Evolutionary conservation across 2,797 vertebrate genomes (phyloP).

Genomic region (Argyrosomus regius): DNA sequence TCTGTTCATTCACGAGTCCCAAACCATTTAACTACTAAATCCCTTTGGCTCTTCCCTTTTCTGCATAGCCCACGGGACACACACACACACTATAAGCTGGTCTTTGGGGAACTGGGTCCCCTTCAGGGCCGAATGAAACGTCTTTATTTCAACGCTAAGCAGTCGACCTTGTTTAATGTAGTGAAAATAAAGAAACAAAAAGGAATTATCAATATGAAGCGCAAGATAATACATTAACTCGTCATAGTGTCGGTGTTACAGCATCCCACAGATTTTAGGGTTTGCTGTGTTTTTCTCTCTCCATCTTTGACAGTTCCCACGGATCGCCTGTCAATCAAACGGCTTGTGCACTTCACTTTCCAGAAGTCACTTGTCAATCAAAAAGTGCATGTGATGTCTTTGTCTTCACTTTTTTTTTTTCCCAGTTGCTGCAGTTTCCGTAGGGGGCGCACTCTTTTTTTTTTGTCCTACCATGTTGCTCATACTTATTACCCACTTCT

Average conservation of each 20-base stretch:
- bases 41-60: constrained; percentile 61
- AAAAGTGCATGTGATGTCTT: background rate
- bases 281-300: background rate
- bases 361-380: constrained; percentile 35
- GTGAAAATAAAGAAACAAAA: constrained; percentile 16
- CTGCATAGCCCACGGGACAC: constrained; percentile 60
- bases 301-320: constrained; percentile 15
- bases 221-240: background rate
- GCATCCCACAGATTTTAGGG: background rate
- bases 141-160: constrained; percentile 39
- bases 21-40: constrained; percentile 66
- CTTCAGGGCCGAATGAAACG: constrained; percentile 52
- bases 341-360: constrained; percentile 17
- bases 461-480: background rate
- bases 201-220: background rate
- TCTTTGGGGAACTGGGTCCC: constrained; percentile 58
- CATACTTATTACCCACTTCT: background rate
- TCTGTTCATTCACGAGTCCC: constrained; percentile 57
- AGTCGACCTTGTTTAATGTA: constrained; percentile 9
- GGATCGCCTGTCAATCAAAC: constrained; percentile 42
- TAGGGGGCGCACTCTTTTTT: background rate
- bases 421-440: background rate
- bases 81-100: constrained; percentile 6
- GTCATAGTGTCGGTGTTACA: background rate
- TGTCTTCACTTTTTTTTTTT: background rate